phyloP scores from a whole-genome alignment of 2,888 invertebrate genomes.

The Phania funesta region DNA sequence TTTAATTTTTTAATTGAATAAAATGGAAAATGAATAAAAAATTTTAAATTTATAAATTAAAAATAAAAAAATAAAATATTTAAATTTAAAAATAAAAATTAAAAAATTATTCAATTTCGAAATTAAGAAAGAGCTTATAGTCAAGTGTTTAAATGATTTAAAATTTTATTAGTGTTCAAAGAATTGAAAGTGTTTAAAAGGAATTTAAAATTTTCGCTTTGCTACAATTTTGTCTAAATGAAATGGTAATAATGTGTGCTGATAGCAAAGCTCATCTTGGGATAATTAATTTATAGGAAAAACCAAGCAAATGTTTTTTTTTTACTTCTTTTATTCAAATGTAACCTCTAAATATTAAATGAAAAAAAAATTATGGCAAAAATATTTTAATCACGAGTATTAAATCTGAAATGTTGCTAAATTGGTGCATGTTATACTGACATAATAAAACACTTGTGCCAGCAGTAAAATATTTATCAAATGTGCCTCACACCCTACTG shows the following conservation, averaged over 20 bases:
- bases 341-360: slow-evolving; percentile 14
- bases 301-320: not conserved
- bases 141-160: not conserved
- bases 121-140: not conserved
- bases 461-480: slow-evolving; percentile 22
- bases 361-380: not conserved
- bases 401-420: slow-evolving; percentile 11
- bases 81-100: not conserved
- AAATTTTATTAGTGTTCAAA: not conserved
- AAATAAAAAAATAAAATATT: not conserved
- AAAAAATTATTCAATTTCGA: not conserved
- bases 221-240: not conserved
- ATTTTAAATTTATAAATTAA: not conserved
- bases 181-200: not conserved
- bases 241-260: slow-evolving; percentile 43
- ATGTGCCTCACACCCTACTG: slow-evolving; percentile 4
- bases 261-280: not conserved
- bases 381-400: not conserved
- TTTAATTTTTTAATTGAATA: not conserved
- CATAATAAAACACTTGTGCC: slow-evolving; percentile 51
- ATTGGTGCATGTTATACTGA: slow-evolving; percentile 52
- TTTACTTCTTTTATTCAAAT: not conserved
- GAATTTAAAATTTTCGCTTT: not conserved
- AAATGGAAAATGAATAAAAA: not conserved
- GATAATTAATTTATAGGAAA: not conserved